Evolutionary conservation across 1,140 invertebrate genomes (phyloP).

Genomic region (Myzus persicae): DNA sequence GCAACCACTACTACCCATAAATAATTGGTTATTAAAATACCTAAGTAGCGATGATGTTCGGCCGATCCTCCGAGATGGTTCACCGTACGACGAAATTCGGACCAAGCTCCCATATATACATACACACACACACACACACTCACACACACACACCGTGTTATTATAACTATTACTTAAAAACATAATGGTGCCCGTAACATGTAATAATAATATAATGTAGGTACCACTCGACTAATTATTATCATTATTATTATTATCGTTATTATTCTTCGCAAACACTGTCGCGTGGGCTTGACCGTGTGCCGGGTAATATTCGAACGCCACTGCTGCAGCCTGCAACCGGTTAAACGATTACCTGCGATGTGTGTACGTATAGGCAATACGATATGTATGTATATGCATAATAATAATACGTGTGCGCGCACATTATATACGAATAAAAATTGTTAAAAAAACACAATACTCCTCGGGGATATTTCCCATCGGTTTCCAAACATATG

Average conservation of each 20-base stretch:
- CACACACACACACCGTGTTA: background rate
- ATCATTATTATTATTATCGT: background rate
- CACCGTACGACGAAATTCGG: background rate
- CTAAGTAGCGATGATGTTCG: background rate
- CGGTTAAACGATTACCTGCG: background rate
- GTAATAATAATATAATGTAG: background rate
- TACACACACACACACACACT: too few relatives aligned
- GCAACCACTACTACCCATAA: background rate
- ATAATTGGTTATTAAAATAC: background rate
- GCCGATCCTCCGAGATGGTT: background rate
- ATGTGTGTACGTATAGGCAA: background rate
- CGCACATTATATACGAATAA: background rate
- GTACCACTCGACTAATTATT: background rate
- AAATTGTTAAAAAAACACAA: background rate
- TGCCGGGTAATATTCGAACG: background rate
- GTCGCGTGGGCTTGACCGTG: background rate
- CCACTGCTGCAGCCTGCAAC: background rate
- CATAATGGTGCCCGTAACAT: background rate
- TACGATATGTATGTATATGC: background rate
- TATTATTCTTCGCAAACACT: background rate
- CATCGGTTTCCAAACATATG: conserved; percentile 8
- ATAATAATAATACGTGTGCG: background rate
- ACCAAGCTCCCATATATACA: background rate
- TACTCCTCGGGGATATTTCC: conserved; percentile 6
- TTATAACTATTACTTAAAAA: background rate